Evolutionary conservation across 2,797 vertebrate species (phyloP), one percentile per base, ranked within the genome.

Genomic region (Chaunax sp.): DNA sequence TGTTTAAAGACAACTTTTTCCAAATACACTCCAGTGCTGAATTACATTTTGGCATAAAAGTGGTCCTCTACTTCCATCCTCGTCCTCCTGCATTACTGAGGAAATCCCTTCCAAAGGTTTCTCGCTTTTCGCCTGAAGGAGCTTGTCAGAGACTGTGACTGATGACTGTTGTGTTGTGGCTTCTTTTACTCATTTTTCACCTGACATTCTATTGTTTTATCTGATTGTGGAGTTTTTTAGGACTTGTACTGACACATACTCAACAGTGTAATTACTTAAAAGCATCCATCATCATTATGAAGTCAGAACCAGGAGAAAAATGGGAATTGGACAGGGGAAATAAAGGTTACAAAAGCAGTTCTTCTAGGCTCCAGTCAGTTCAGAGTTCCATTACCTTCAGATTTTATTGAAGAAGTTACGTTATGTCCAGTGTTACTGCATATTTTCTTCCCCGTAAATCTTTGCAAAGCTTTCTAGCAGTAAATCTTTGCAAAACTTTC

Each of bases 101-200:
- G 72, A 86, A 86, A 83, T 78, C 81, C 78, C 70, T 83, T 71
- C 62, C 62, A 26, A 66, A 73, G 73, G 49, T 74, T 33, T 25
- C 50, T 37, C 58, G 1, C 40, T 5, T 6, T 49, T 28, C 12
- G 55, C 64, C 57, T 26, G 58, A 44, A 72, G 56, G 30, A 78
- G 65, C 61, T 35, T 71, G 53, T 72, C 72, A 60, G 28, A 62
- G 43, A 64, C 65, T 52, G n/a, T 81, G 75, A 86, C 62, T 64
- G 67, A 82, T 81, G 67, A 77, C 78, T 75, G 44, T 50, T 68
- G 28, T 74, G 66, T 76, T 73, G 50, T 55, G 64, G 40, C 72
- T 75, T 51, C 26, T 12, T 78, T 63, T 69, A 41, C 49, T 82
- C 86, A 55, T 89, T 71, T 75, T 69, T 84, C 69, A 80, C n/a